These are phyloP conservation scores for Dryomyza anilis DNA, from an alignment of 2,888 invertebrate species.

Conservation along the genomic window DNA sequence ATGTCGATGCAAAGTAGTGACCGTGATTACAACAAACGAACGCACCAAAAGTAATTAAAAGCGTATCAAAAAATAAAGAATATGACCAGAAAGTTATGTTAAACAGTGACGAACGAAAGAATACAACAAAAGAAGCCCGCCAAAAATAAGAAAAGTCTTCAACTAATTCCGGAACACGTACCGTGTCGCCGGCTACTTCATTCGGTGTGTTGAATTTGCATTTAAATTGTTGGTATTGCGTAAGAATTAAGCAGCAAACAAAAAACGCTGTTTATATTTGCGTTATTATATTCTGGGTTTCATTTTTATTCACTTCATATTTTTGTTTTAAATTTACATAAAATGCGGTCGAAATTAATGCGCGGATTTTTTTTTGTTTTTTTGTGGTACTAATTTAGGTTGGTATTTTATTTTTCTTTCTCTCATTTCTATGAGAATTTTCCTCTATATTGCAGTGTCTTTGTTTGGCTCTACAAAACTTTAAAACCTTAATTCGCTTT, in stretches of 20 bases:
- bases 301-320: no score
- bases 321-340: slow-evolving; percentile 12
- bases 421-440: no score
- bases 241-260: not conserved
- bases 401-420: no score
- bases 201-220: slow-evolving; percentile 27
- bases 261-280: not conserved
- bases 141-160: not conserved
- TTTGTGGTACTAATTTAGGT: not conserved
- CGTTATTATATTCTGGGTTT: not conserved
- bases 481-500: no score
- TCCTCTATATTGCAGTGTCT: no score
- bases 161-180: not conserved
- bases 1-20: not conserved
- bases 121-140: not conserved
- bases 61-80: slow-evolving; percentile 36
- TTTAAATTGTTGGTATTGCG: slow-evolving; percentile 31
- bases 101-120: not conserved
- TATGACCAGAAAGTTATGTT: not conserved
- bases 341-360: not conserved
- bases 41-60: slow-evolving; percentile 52
- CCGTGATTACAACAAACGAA: slow-evolving; percentile 5
- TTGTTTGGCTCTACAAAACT: no score
- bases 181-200: not conserved
- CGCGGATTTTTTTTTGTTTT: not conserved